phyloP scores from a whole-genome alignment of 1,140 invertebrate species.

The Berghia stephanieae region DNA sequence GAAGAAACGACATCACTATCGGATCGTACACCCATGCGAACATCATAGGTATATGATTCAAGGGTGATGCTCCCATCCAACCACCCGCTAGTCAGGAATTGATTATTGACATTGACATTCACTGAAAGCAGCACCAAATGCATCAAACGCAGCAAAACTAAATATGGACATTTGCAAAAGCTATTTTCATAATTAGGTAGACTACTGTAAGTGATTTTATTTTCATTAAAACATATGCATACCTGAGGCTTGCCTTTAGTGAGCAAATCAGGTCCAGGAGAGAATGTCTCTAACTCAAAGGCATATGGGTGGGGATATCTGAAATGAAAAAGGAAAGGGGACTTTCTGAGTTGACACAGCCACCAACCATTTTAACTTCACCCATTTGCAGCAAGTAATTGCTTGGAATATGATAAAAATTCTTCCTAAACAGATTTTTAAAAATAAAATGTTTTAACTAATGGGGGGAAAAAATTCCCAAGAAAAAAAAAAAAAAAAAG shows the following conservation, averaged over 20 bases:
- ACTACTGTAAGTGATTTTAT: neutral
- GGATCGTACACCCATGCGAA: too few species aligned
- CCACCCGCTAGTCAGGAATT: too few species aligned
- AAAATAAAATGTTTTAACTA: too few species aligned
- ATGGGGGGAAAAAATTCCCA: neutral
- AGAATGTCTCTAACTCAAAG: conserved; percentile 78
- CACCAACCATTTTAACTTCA: neutral
- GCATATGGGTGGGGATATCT: conserved; percentile 90
- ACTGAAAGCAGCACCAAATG: too few species aligned
- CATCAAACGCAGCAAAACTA: too few species aligned
- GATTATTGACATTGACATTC: too few species aligned
- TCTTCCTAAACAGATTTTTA: too few species aligned
- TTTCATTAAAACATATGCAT: conserved; percentile 1
- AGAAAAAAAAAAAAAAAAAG: neutral
- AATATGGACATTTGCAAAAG: neutral
- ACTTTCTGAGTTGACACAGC: neutral
- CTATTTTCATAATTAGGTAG: neutral
- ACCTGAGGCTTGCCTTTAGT: conserved; percentile 46
- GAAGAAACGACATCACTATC: too few species aligned
- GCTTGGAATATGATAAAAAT: too few species aligned
- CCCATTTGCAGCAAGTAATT: conserved; percentile 5
- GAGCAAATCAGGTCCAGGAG: conserved; percentile 47
- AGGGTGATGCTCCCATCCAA: too few species aligned
- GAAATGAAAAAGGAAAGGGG: conserved; percentile 44
- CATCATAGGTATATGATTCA: too few species aligned